Conservation (phyloP, 2,113 vertebrate genomes). For the Neogobius melanostomus region DNA sequence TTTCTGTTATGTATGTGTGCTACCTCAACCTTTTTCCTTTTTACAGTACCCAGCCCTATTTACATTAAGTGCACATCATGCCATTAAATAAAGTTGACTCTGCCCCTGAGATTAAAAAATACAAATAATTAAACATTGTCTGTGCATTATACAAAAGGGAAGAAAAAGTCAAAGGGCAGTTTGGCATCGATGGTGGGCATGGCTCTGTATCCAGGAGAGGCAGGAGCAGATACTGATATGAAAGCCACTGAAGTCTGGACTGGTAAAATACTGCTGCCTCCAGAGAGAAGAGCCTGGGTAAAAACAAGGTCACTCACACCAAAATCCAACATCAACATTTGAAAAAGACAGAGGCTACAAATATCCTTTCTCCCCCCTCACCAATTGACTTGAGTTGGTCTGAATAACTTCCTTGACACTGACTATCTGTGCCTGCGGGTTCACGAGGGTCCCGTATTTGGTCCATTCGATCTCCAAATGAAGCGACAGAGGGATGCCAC, state of each 20-base stretch:
- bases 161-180: slow-evolving; percentile 92
- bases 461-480: slow-evolving; percentile 89
- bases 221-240: slow-evolving; percentile 80
- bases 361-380: slow-evolving; percentile 32
- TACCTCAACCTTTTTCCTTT: too few relatives aligned
- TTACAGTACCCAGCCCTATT: background rate
- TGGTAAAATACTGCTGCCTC: slow-evolving; percentile 56
- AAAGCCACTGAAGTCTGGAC: slow-evolving; percentile 83
- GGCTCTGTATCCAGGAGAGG: slow-evolving; percentile 83
- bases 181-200: slow-evolving; percentile 84
- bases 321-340: too few relatives aligned
- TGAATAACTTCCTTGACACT: slow-evolving; percentile 76
- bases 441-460: slow-evolving; percentile 87
- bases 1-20: too few relatives aligned
- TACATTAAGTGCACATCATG: background rate
- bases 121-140: background rate
- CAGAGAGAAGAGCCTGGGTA: slow-evolving; percentile 40
- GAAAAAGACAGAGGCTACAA: background rate
- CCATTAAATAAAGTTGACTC: background rate
- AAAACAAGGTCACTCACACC: background rate
- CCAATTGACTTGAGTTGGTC: slow-evolving; percentile 73
- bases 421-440: slow-evolving; percentile 88
- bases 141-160: slow-evolving; percentile 82
- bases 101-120: background rate
- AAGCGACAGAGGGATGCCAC: slow-evolving; percentile 84